These are phyloP conservation scores for Trididemnum miniatum DNA, from an alignment of 23 tunicate genomes.

Conservation along the genomic window DNA sequence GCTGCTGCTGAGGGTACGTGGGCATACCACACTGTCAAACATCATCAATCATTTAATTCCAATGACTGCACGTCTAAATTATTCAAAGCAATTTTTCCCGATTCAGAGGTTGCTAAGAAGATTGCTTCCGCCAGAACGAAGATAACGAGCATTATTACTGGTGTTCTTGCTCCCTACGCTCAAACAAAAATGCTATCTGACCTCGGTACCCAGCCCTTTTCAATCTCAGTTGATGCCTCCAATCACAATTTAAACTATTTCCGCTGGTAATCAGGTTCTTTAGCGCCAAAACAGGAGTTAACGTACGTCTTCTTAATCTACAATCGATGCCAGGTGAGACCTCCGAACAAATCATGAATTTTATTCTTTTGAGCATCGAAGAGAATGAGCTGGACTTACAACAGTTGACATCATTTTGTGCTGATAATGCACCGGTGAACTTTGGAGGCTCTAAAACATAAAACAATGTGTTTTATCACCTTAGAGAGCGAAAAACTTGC, in stretches of 20 bases:
- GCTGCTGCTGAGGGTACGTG: constrained; percentile 25
- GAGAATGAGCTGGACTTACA: constrained; percentile 32
- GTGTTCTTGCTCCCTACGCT: constrained; percentile 56
- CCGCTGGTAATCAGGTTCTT: constrained; percentile 53
- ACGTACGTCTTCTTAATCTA: constrained; percentile 55
- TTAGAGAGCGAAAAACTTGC: constrained; percentile 21
- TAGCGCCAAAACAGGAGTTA: constrained; percentile 49
- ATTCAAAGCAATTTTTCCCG: constrained; percentile 41
- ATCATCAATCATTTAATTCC: constrained; percentile 45
- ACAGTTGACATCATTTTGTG: constrained; percentile 41
- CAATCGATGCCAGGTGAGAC: constrained; percentile 66
- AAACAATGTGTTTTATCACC: constrained; percentile 46
- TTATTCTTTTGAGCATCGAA: background rate
- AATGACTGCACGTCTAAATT: constrained; percentile 55
- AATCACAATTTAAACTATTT: constrained; percentile 34
- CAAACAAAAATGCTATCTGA: constrained; percentile 35
- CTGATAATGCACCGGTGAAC: constrained; percentile 57
- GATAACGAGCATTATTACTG: constrained; percentile 43
- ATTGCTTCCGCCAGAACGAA: constrained; percentile 40
- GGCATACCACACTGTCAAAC: constrained; percentile 61
- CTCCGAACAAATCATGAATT: constrained; percentile 41
- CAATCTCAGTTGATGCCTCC: constrained; percentile 39
- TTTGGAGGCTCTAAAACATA: constrained; percentile 43
- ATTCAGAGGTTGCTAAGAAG: constrained; percentile 39
- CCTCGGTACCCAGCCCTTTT: constrained; percentile 33